Evolutionary conservation across 2,113 vertebrate genomes (phyloP).

Genomic region (Zingel zingel): DNA sequence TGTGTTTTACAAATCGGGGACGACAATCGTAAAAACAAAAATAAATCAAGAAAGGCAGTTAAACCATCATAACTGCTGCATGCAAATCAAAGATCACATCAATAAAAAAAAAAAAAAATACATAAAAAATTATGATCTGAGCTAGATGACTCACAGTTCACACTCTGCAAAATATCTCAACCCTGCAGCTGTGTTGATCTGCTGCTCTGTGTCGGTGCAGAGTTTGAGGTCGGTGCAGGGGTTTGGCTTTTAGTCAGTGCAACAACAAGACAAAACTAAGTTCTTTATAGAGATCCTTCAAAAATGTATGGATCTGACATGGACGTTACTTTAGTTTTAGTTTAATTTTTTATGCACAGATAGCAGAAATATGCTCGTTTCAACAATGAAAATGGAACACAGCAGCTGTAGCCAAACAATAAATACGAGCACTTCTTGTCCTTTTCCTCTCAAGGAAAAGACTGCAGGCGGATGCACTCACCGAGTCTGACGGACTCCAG

Average conservation of each 20-base stretch:
- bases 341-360: constrained; percentile 23
- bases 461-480: constrained; percentile 21
- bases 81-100: constrained; percentile 53
- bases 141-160: constrained; percentile 54
- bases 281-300: not conserved
- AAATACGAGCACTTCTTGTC: not conserved
- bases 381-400: constrained; percentile 13
- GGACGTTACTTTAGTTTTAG: not conserved
- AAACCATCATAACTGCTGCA: constrained; percentile 11
- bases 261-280: constrained; percentile 11
- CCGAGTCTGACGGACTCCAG: constrained; percentile 12
- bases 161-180: constrained; percentile 55
- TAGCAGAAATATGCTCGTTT: not conserved
- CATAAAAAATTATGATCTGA: constrained; percentile 21
- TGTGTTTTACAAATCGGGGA: constrained; percentile 18
- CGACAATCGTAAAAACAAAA: not conserved
- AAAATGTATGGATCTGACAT: not conserved
- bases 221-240: constrained; percentile 7
- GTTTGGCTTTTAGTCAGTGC: constrained; percentile 9
- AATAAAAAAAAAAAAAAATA: constrained; percentile 16
- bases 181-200: constrained; percentile 59
- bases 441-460: not conserved
- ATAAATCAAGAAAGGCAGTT: not conserved
- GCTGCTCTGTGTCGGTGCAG: constrained; percentile 27
- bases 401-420: constrained; percentile 17